Base-by-base conservation (phyloP, 2,113 vertebrate genomes). In the Scartelaos histophorus region DNA sequence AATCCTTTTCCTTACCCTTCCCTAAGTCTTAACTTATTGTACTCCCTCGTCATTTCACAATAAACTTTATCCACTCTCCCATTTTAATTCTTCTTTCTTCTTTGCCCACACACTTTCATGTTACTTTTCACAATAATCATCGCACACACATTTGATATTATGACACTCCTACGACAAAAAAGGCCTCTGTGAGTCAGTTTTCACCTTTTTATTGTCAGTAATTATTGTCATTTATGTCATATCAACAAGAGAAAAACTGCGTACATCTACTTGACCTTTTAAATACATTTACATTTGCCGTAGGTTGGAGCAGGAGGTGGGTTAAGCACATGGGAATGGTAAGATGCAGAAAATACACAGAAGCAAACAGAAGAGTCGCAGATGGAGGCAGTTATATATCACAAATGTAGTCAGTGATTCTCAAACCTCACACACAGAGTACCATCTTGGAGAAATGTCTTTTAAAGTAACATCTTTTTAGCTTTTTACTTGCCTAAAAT, bases 241-340 rank as follows among this genome's bases (percentile, higher is more conserved):
- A 95, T 94, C 92, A 95, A 93, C 92, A 95, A 95, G 96, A 97
- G 94, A 94, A 94, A 95, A 94, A 92, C 94, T 92, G 95, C 95
- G 94, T 97, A 98, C 96, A 98, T 95, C 96, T 96, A 98, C 95
- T 92, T 92, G 88, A 92, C 88, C 82, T 93, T 96, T 96, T 95
- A 95, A 97, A 95, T 97, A 95, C 96, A 94, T 95, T 96, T 97
- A 97, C 97, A 98, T 91, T 93, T 91, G 92, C 92, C 87, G 90
- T 85, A 75, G 82, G 85, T 73, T 85, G 83, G 82, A 85, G 82
- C 83, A 74, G 82, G 71, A 94, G 91, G 91, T 90, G 93, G 94
- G 94, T 13, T 24, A 66, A 94, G 92, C 94, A 95, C 95, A 95
- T 93, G 89, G 92, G 95, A 94, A 95, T 94, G 94, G 56, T 58